These are phyloP conservation scores for Chloebia gouldiae DNA, from an alignment of 2,113 vertebrate species.

Conservation along the genomic window DNA sequence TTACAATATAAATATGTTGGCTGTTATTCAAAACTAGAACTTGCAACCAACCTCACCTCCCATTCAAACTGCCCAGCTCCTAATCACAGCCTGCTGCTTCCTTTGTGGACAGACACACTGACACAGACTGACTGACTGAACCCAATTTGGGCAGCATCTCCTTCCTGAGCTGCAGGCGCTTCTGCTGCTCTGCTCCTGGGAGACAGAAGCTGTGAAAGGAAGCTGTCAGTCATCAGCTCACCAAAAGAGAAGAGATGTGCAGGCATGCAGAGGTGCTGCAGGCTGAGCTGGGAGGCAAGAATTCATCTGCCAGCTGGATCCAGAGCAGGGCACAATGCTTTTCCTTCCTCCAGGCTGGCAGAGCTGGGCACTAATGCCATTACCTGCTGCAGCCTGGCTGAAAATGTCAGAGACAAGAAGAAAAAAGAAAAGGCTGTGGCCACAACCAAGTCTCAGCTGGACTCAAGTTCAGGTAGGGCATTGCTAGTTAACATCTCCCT, in stretches of 20 bases:
- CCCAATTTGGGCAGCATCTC: not conserved
- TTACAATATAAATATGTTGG: not conserved
- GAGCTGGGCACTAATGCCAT: not conserved
- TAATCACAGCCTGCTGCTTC: not conserved
- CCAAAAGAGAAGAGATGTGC: not conserved
- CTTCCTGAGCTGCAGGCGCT: not conserved
- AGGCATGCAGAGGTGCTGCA: accelerated
- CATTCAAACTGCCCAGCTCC: not conserved
- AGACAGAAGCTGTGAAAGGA: not conserved
- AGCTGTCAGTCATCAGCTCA: not conserved
- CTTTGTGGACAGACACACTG: not conserved
- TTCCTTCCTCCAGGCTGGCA: not conserved
- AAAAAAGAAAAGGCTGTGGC: not conserved
- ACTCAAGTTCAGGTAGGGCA: not conserved
- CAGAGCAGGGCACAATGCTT: not conserved
- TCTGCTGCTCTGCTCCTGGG: not conserved
- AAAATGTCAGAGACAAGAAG: not conserved
- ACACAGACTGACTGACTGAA: not conserved
- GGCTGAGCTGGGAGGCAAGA: not conserved
- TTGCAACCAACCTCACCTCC: not conserved
- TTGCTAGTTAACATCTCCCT: not conserved
- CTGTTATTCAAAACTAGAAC: not conserved
- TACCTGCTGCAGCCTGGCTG: not conserved
- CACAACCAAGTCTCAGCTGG: not conserved
- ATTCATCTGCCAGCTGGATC: not conserved